Evolutionary conservation across 2,888 invertebrate species (phyloP).

Genomic region (Drosophila nigricruria): DNA sequence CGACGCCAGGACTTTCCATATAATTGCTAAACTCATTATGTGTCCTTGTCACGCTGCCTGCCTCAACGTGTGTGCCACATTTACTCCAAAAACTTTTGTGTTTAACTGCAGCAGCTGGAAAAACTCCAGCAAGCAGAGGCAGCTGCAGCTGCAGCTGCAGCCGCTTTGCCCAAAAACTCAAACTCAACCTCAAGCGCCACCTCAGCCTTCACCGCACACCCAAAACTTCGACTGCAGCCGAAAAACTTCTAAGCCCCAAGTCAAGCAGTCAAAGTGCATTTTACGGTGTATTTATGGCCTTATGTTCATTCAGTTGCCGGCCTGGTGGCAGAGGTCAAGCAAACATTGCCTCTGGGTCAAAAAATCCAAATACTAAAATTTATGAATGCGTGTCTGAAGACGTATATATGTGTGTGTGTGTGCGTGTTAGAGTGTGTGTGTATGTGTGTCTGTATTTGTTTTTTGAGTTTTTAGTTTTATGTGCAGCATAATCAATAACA

Average conservation of each 20-base stretch:
- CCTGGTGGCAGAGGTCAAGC: constrained; percentile 16
- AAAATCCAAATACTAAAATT: constrained; percentile 51
- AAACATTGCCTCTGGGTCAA: constrained; percentile 38
- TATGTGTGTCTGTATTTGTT: constrained; percentile 10
- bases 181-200: constrained; percentile 6
- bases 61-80: constrained; percentile 25
- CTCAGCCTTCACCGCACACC: constrained; percentile 12
- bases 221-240: constrained; percentile 20
- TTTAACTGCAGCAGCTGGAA: constrained; percentile 68
- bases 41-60: constrained; percentile 21
- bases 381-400: constrained; percentile 23
- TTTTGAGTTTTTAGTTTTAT: constrained; percentile 39
- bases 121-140: constrained; percentile 50
- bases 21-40: constrained; percentile 77
- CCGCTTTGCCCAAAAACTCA: constrained; percentile 1
- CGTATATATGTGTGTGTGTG: not conserved
- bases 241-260: constrained; percentile 62
- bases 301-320: constrained; percentile 15
- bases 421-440: constrained; percentile 9
- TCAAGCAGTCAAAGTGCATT: constrained; percentile 79
- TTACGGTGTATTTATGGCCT: constrained; percentile 57
- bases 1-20: constrained; percentile 36
- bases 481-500: constrained; percentile 76
- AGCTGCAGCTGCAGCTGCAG: constrained; percentile 21
- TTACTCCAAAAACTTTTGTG: constrained; percentile 48